Base-by-base conservation (phyloP, 2,113 vertebrate genomes). In the Monopterus albus region DNA sequence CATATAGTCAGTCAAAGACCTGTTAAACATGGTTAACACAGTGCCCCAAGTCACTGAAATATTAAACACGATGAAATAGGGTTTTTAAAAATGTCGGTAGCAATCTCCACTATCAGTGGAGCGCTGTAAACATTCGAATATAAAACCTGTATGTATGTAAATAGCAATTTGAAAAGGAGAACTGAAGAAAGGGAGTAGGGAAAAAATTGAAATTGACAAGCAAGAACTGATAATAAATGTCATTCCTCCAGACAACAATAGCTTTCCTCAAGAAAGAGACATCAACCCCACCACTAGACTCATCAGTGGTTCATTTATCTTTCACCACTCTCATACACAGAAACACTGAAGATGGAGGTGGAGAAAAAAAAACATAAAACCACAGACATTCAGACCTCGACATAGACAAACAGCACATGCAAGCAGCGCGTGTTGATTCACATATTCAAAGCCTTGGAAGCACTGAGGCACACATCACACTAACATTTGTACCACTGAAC, bases 331-430 rank as follows among this genome's bases (percentile, higher is more conserved):
- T 46, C 40, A 77, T 56, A 82, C 53, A 75, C 45, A 31, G 55
- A 56, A 55, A 81, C 72, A 57, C 25, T 38, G 31, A 79, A 39
- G 50, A 82, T 85, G 89, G 31, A 84, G 36, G 55, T 84, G 84
- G 47, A 66, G 45, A 62, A 70, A 68, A 62, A 70, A 68, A 76
- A 73, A 75, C 53, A 78, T 1, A 72, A 63, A 72, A 38, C 61
- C 58, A 80, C 78, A 31, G 29, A 31, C 1, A 31, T 7, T 31
- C 29, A 77, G 46, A 82, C 62, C 13, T 9, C 14, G 23, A 75
- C 61, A 53, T 3, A 62, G 46, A 88, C 79, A 83, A 40, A 87
- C 72, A 13, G 53, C 65, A 60, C 67, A 77, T 77, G 76, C 80
- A 63, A 74, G 69, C 66, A 25, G 28, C 52, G 53, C 75, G 69